Base-by-base conservation (phyloP, 2,113 vertebrate genomes). In the Leptobrachium ailaonicum region DNA sequence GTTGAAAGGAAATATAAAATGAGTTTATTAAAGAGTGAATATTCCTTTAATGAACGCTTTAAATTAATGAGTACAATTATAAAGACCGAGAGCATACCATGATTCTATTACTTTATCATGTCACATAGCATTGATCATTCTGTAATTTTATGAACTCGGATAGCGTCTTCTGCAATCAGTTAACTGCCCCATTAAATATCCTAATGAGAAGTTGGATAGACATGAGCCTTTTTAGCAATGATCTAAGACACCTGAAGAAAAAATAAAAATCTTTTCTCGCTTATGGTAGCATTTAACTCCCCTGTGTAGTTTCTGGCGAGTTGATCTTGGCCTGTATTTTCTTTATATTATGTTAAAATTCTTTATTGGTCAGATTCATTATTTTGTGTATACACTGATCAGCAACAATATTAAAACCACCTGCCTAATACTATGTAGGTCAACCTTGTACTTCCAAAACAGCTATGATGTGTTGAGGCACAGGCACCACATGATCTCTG, bases 71-170 rank as follows among this genome's bases (percentile, higher is more conserved):
- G 53, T 11, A 50, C 70, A 79, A 66, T 72, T 79, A 71, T 40
- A 44, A 64, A 64, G 62, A 43, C 32, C 32, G 41, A 47, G 72
- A 63, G 66, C 74, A 45, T 73, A 66, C 64, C 66, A 47, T 50
- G 71, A 81, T 81, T 75, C 64, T 69, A 81, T 81, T 69, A 81
- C 53, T 81, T 42, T 44, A 66, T 69, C 43, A 53, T 68, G 63
- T 68, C 71, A 74, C 71, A 74, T 58, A 47, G 78, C 64, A 80
- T 80, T 69, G 71, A 80, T 74, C 66, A 45, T 69, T 75, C 72
- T 74, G 72, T 81, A 69, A 81, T 81, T 79, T 81, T 75, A 81
- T 80, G 78, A 80, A 80, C 71, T 81, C 54, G 58, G 72, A 81
- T 64, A 69, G 72, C 73, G 20, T 75, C 58, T 66, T 66, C 50